Evolutionary conservation across 2,888 invertebrate genomes (phyloP), one percentile per base, ranked within the genome.

Genomic region (Stenchaetothrips biformis): DNA sequence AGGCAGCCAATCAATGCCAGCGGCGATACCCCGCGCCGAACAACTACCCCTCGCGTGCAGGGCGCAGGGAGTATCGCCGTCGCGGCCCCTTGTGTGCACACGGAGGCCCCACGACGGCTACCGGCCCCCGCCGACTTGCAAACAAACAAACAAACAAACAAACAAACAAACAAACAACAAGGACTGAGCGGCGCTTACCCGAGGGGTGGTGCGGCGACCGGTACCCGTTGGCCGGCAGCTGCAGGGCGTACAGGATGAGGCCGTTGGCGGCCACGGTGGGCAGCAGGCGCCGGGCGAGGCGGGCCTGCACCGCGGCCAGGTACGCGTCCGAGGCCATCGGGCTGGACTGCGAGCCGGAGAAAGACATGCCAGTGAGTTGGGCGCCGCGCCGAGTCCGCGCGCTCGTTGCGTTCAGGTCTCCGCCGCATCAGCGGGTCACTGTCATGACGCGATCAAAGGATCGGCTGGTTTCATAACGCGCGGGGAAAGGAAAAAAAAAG

Each of bases 221-320:
- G 78, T 49, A 79, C 21, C 62, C 48, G 79, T 53, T 79, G 67
- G 67, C 67, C 80, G 91, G 90, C 80, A 92, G 88, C 83, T 90
- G 90, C n/a, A 92, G 88, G 11, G 93, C 92, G 86, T 95, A 95
- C 82, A 94, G 90, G 7, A 95, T 91, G 48, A 91, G 89, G 11
- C 94, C 94, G 84, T 94, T 93, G 18, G 89, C 86, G 81, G 91
- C 92, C 48, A 92, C 91, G 79, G 90, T 88, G 0, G 95, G 95
- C 80, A 95, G 87, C 84, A 93, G 92, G 83, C 92, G 90, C 82
- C 95, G 89, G 0, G 93, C 91, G 77, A 95, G 87, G 80, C 95
- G 89, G 16, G 92, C 91, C 85, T 92, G 90, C n/a, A 94, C 91
- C 1, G 94, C 93, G 27, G 90, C 82, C 67, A 74, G 67, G 67